phyloP scores from a whole-genome alignment of 2,888 invertebrate genomes.

The Orthonevra nobilis region DNA sequence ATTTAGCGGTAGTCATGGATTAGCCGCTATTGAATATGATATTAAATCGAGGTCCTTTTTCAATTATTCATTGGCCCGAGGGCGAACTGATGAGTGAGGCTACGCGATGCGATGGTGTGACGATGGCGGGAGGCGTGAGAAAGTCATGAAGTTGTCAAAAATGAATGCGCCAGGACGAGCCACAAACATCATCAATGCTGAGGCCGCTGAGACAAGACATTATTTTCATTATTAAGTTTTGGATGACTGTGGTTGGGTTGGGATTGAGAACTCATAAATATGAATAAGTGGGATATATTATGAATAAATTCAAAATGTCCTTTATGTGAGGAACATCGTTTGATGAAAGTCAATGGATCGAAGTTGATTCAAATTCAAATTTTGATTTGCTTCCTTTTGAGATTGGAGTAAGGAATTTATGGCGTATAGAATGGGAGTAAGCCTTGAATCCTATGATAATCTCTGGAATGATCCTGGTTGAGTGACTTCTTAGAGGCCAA shows the following conservation, averaged over 20 bases:
- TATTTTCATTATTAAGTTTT: not conserved
- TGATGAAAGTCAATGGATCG: too few relatives aligned
- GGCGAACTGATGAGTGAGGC: constrained; percentile 14
- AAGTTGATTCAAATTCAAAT: too few relatives aligned
- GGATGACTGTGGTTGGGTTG: not conserved
- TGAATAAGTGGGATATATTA: constrained; percentile 1
- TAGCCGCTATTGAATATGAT: constrained; percentile 71
- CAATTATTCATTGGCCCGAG: constrained; percentile 58
- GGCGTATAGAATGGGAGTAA: too few relatives aligned
- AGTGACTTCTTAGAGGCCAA: too few relatives aligned
- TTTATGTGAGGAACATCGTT: too few relatives aligned
- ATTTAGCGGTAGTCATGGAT: constrained; percentile 73
- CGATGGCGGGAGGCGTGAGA: constrained; percentile 63
- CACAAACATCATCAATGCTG: too few relatives aligned
- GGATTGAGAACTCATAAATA: constrained; percentile 18
- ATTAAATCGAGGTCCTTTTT: constrained; percentile 69
- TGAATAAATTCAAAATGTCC: constrained; percentile 13
- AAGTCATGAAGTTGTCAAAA: constrained; percentile 62
- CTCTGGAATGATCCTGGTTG: too few relatives aligned
- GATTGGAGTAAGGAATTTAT: too few relatives aligned
- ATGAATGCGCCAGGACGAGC: constrained; percentile 22
- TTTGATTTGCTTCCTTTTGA: too few relatives aligned
- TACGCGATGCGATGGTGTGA: not conserved
- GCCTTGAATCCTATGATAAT: too few relatives aligned
- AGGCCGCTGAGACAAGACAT: not conserved